These are phyloP conservation scores for Pheosia gnoma DNA, from an alignment of 2,888 invertebrate species.

Conservation along the genomic window DNA sequence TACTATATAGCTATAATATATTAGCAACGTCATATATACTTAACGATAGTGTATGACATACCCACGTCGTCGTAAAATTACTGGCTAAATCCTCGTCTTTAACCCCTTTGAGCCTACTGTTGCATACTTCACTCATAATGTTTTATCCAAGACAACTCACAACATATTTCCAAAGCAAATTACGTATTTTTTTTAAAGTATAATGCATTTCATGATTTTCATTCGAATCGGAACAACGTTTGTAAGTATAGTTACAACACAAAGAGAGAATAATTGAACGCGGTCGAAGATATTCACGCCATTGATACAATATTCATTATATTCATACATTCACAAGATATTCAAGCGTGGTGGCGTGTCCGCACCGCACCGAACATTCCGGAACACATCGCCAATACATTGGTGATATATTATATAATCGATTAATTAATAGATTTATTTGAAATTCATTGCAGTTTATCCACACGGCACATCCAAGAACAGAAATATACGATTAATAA, in stretches of 20 bases:
- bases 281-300: conserved; percentile 4
- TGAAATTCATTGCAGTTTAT: conserved; percentile 34
- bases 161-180: no score
- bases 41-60: no score
- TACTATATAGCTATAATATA: no score
- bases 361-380: neutral
- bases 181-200: no score
- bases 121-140: no score
- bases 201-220: neutral
- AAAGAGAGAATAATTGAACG: conserved; percentile 30
- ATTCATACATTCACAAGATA: neutral
- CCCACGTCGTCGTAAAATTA: no score
- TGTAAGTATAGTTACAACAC: conserved; percentile 27
- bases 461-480: conserved; percentile 34
- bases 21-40: no score
- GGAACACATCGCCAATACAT: neutral
- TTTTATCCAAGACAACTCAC: no score
- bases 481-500: conserved; percentile 42
- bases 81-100: no score
- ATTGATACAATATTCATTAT: neutral
- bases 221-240: conserved; percentile 10
- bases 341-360: neutral
- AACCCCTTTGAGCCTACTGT: no score
- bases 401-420: neutral
- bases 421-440: conserved; percentile 2